Evolutionary conservation across 1,140 invertebrate genomes (phyloP), one percentile per base, ranked within the genome.

Genomic region (Conus betulinus): DNA sequence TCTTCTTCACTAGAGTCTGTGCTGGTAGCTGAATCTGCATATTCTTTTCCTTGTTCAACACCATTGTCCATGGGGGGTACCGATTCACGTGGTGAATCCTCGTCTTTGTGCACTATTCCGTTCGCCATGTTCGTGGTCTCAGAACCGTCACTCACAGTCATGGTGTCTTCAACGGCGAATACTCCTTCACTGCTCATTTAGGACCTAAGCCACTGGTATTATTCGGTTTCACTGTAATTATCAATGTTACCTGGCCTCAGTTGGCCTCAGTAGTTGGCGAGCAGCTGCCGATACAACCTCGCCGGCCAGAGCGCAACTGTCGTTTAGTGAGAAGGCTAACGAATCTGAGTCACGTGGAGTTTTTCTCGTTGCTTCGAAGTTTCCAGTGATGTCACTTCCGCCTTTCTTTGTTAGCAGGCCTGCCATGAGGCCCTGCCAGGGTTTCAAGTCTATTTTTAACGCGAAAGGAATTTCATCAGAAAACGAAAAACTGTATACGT

Each of bases 1-100:
- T 94, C 93, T 71, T 93, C 93, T 55, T 93, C 93, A 11, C 91
- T 91, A 39, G 39, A 39, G 39, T 39, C 39, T 39, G 39, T 39
- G 71, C 92, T 91, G 27, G 85, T 53, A 17, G 8, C 15, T 15
- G 57, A 60, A 60, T 60, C 0, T 11, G 15, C 57, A 60, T 15
- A 60, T 8, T 60, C 57, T 60, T 60, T 60, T 60, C 57, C 15
- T 60, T 11, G 8, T 60, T 60, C 57, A 15, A 60, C 15, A 15
- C 57, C 15, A 11, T 60, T 60, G 39, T 39, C 39, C 39, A 39
- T 39, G 39, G 39, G 39, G 39, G 39, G 39, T 39, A 39, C 60
- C 23, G 67, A 71, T 7, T 6, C 67, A 71, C 67, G 67, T 23
- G 67, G 67, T 23, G 67, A 23, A 7, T 71, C 67, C 20, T 71